Base-by-base conservation (phyloP, 30 jellyfish, hydroid and myxozoan genomes). In the Hydractinia symbiolongicarpus region DNA sequence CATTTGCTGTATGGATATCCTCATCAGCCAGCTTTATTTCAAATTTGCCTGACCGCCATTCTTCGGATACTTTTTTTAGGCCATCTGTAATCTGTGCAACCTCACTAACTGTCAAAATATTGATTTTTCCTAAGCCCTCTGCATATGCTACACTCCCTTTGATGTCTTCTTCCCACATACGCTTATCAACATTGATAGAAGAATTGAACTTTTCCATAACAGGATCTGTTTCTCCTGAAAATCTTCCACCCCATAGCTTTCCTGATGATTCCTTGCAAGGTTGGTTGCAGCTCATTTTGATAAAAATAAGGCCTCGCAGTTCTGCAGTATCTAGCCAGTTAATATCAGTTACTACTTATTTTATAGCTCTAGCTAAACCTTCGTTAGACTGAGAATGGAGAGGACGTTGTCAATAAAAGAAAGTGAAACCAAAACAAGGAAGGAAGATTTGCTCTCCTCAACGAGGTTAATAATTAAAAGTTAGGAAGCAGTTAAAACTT, bases 1-100 rank as follows among this genome's bases (percentile, higher is more conserved):
- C 98, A 54, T 91, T 91, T 44, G 98, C 98, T 4, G 98, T 91
- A 76, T 91, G 98, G 44, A 91, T 91, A 61, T 91, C 98, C 79
- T 91, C 98, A 79, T 91, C 98, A 30, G 95, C 88, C 5, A 90
- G 84, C 61, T 86, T 78, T 66, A 83, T 11, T 54, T 55, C 88
- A 77, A 91, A 91, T 67, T 53, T 75, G 9, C 89, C 91, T 16
- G 62, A 64, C n/a, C 19, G 50, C 98, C 98, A 91, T 77, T 91
- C 98, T 19, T 79, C 76, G 20, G 66, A 76, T 55, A 91, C 87
- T 90, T 86, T 60, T 19, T 57, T 49, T 3, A 91, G 81, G 19
- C 98, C 98, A 19, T 83, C 88, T 14, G 70, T 77, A 53, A 91
- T 86, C 60, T 61, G 78, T 58, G 78, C 66, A 77, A 83, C 72